phyloP scores from a whole-genome alignment of 2,888 invertebrate genomes.

The Lapara coniferarum region DNA sequence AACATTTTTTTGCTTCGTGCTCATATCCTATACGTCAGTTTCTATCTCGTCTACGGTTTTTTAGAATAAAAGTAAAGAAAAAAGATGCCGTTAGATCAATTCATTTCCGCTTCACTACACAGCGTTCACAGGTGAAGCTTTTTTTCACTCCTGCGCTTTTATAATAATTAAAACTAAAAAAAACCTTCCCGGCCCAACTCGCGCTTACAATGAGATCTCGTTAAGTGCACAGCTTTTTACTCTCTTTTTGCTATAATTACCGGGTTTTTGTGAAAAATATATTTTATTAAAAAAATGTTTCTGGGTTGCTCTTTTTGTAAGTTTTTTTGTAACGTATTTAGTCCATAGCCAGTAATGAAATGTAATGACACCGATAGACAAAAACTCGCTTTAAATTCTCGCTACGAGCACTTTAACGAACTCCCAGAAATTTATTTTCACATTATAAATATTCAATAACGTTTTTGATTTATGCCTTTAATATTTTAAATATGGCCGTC shows the following conservation, averaged over 20 bases:
- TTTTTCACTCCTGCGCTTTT: slow-evolving; percentile 60
- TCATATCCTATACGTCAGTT: slow-evolving; percentile 73
- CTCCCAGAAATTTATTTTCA: slow-evolving; percentile 58
- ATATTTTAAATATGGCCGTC: slow-evolving; percentile 78
- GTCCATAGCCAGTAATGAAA: slow-evolving; percentile 44
- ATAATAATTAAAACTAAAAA: slow-evolving; percentile 73
- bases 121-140: slow-evolving; percentile 77
- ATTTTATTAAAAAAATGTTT: slow-evolving; percentile 42
- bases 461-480: slow-evolving; percentile 77
- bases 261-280: slow-evolving; percentile 48
- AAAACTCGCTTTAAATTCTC: slow-evolving; percentile 47
- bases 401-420: slow-evolving; percentile 51
- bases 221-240: slow-evolving; percentile 64
- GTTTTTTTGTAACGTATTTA: slow-evolving; percentile 30
- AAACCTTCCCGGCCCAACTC: slow-evolving; percentile 49
- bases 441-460: slow-evolving; percentile 75
- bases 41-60: slow-evolving; percentile 72
- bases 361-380: slow-evolving; percentile 50
- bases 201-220: slow-evolving; percentile 67
- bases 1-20: slow-evolving; percentile 58
- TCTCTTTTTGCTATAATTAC: slow-evolving; percentile 57
- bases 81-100: slow-evolving; percentile 75
- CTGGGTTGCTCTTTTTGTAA: slow-evolving; percentile 23
- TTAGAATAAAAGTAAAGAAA: slow-evolving; percentile 67
- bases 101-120: slow-evolving; percentile 79